phyloP scores from a whole-genome alignment of 2,797 vertebrate species.

The Periophthalmus magnuspinnatus region DNA sequence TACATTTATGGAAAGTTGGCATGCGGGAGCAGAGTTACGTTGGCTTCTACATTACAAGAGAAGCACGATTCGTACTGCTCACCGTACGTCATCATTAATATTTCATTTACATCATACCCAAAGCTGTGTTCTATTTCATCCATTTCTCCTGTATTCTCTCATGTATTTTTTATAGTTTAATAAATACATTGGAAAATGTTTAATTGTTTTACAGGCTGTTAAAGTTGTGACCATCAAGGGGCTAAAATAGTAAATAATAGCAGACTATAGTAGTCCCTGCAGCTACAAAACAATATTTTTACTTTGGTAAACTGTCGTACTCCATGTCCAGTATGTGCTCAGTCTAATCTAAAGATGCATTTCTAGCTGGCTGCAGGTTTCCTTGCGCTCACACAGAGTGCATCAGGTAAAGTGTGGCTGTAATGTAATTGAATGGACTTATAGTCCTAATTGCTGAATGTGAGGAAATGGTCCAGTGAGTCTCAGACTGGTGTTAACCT shows the following conservation, averaged over 20 bases:
- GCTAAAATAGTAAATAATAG: neutral
- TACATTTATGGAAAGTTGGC: no score
- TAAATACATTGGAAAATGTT: no score
- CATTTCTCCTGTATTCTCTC: neutral
- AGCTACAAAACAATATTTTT: neutral
- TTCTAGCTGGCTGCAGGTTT: neutral
- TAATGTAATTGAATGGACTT: constrained; percentile 1
- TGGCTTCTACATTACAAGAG: no score
- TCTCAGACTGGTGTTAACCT: constrained; percentile 2
- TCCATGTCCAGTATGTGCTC: neutral
- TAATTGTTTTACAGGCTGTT: neutral
- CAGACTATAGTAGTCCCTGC: neutral
- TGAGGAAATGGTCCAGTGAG: constrained; percentile 5
- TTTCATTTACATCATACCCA: neutral
- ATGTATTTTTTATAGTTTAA: no score
- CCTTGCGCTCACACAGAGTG: neutral
- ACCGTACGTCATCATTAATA: no score
- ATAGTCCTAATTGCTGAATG: constrained; percentile 8
- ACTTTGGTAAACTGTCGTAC: neutral
- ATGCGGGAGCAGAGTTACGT: no score
- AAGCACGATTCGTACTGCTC: no score
- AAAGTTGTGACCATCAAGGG: neutral
- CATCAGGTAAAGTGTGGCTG: constrained; percentile 8
- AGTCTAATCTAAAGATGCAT: neutral
- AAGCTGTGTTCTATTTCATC: neutral